Conservation (phyloP, 2,797 vertebrate genomes). For the Amblyopsis hoosieri region DNA sequence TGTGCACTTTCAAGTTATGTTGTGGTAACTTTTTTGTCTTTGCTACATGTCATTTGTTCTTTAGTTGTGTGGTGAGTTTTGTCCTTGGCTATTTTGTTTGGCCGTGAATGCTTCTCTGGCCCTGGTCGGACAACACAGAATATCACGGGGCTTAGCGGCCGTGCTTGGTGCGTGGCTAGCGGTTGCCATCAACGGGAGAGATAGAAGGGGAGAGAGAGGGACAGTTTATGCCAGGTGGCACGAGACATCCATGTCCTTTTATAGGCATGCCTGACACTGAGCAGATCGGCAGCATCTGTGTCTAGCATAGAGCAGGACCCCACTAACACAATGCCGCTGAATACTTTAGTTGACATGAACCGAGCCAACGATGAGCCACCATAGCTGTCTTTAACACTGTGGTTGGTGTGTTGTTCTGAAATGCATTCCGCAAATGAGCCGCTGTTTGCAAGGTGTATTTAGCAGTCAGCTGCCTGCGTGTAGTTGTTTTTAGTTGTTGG, state of each 20-base stretch:
- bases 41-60: background rate
- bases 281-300: conserved; percentile 64
- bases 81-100: conserved; percentile 10
- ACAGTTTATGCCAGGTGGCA: conserved; percentile 50
- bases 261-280: conserved; percentile 79
- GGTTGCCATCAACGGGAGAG: conserved; percentile 53
- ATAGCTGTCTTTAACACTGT: conserved; percentile 10
- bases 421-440: background rate
- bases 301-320: conserved; percentile 39
- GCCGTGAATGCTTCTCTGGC: conserved; percentile 25
- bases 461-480: conserved; percentile 4
- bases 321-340: conserved; percentile 26
- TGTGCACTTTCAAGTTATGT: conserved; percentile 4
- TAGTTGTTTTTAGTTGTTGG: background rate
- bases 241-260: conserved; percentile 81
- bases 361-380: background rate
- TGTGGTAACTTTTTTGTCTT: conserved; percentile 6
- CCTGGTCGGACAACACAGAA: conserved; percentile 48
- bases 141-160: conserved; percentile 64
- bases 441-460: background rate
- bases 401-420: background rate
- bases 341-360: conserved; percentile 4
- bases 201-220: conserved; percentile 15
- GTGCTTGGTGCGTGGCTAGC: conserved; percentile 61
- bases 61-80: conserved; percentile 17